Base-by-base conservation (phyloP, 2,888 invertebrate genomes). In the Orthosia incerta region DNA sequence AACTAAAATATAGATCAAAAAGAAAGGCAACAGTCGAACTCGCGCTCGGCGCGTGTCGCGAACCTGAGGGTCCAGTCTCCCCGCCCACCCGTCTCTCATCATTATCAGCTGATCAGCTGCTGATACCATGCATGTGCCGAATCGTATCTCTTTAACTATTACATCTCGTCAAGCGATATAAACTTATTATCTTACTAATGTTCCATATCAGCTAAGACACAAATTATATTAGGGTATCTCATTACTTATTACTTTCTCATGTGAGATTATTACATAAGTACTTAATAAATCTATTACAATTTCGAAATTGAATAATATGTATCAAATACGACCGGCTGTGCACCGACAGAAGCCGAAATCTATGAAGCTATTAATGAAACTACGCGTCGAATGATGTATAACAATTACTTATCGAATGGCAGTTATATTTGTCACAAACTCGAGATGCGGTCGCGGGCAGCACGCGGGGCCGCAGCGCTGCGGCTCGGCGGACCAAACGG, bases 141-240 rank as follows among this genome's bases (percentile, higher is more conserved):
- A 91, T 89, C 90, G 88, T 91, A 90, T 90, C 89, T 88, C 88
- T 85, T 83, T 84, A 86, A 88, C 89, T 81, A 75, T 76, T 64
- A 87, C 88, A 87, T 91, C 89, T 88, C 91, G 86, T 89, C 90
- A 91, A 94, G 94, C 95, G 94, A 95, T 91, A 94, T 94, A 94
- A 95, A 95, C 95, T 94, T 94, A 95, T 94, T 89, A 93, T 92
- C 94, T 92, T 93, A 93, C 93, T 95, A 93, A 93, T 91, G 93
- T 94, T 94, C 90, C 92, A 93, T 96, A 95, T 93, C 93, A 94
- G 93, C 96, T 96, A 96, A 95, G 94, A 96, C 96, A 95, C 95
- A 95, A 96, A 96, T 96, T 95, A 96, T 96, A 94, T 95, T 95
- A 95, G 87, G 91, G 94, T 95, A 94, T 91, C 90, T 92, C 92